These are phyloP conservation scores for Pycnonotus jocosus DNA, from an alignment of 2,113 vertebrate species.

Conservation along the genomic window DNA sequence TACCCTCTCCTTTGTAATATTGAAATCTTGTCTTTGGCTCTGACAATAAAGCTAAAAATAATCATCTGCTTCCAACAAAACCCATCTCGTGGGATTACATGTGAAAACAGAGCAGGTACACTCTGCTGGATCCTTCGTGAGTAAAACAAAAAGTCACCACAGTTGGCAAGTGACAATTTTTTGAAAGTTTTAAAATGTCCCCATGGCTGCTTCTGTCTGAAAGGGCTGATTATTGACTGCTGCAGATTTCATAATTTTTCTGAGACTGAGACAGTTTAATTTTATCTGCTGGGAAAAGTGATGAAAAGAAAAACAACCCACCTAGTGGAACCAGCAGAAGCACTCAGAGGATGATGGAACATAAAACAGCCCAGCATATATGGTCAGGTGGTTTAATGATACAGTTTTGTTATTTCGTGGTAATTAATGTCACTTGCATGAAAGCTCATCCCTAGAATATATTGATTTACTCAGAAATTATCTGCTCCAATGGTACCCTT, in stretches of 20 bases:
- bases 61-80: not conserved
- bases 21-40: not conserved
- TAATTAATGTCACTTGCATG: constrained; percentile 64
- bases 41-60: not conserved
- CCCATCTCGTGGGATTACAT: not conserved
- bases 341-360: not conserved
- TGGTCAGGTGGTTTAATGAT: constrained; percentile 48
- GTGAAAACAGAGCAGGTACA: not conserved
- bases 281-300: constrained; percentile 14
- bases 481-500: constrained; percentile 33
- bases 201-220: not conserved
- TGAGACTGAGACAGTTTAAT: constrained; percentile 21
- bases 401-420: not conserved
- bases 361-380: not conserved
- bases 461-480: constrained; percentile 36
- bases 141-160: not conserved
- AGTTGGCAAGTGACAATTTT: not conserved
- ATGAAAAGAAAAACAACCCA: not conserved
- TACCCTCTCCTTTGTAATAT: not conserved
- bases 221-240: constrained; percentile 3
- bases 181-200: not conserved
- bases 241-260: constrained; percentile 12
- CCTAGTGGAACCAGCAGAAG: not conserved
- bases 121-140: not conserved
- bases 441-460: constrained; percentile 50